Evolutionary conservation across 1,140 invertebrate species (phyloP), one percentile per base, ranked within the genome.

Genomic region (Orussus abietinus): DNA sequence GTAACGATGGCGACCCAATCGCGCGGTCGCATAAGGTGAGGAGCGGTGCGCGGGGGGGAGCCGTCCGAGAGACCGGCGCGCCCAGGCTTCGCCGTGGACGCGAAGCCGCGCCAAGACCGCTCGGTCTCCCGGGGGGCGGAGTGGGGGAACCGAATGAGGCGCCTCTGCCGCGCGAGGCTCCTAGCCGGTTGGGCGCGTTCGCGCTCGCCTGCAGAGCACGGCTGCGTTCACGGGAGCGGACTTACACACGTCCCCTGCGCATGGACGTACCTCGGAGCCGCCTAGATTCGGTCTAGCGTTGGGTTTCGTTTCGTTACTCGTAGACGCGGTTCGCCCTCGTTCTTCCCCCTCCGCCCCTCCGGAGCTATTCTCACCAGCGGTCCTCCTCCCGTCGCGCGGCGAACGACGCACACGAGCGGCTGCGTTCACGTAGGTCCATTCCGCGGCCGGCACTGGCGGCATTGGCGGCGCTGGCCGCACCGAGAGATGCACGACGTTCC

Each of bases 321-420:
- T n/a, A n/a, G n/a, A n/a, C n/a, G n/a, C n/a, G n/a, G n/a, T n/a
- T n/a, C n/a, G n/a, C n/a, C n/a, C n/a, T n/a, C n/a, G n/a, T n/a
- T n/a, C n/a, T n/a, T n/a, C n/a, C n/a, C n/a, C n/a, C 57, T 58
- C 55, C 55, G 53, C 51, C 51, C 55, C 49, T 57, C 60, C 64
- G 55, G 56, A 64, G 66, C 63, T 64, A 64, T 64, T 67, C 66
- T 57, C 43, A 45, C 54, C 54, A 66, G 55, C 65, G 63, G 57
- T 55, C 61, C 56, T 66, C 57, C 62, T 66, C 69, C 69, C 67
- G 57, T 35, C 36, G 5, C 34, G n/a, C 30, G 21, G 29, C 5
- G 13, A 31, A 17, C 38, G n/a, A 12, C 18, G 13, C 28, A 15
- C 26, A 32, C 13, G n/a, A n/a, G n/a, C n/a, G 9, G 37, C 37